These are phyloP conservation scores for Pseudomyrmex gracilis DNA, from an alignment of 1,140 invertebrate species.

Conservation along the genomic window DNA sequence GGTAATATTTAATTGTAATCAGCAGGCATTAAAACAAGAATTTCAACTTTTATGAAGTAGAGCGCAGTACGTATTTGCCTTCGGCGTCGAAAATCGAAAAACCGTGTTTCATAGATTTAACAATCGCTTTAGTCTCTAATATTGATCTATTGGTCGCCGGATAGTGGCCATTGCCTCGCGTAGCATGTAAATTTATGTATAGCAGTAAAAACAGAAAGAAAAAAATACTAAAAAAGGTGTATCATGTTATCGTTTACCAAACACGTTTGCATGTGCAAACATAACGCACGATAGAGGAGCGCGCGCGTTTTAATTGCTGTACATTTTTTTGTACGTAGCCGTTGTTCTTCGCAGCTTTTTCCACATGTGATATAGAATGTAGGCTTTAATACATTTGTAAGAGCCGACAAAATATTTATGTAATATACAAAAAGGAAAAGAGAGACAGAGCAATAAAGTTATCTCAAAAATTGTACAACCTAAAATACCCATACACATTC, in stretches of 20 bases:
- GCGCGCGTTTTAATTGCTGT: slow-evolving; percentile 36
- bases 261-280: slow-evolving; percentile 39
- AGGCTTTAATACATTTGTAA: slow-evolving; percentile 58
- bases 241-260: slow-evolving; percentile 8
- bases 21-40: slow-evolving; percentile 8
- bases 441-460: slow-evolving; percentile 34
- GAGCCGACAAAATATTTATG: slow-evolving; percentile 59
- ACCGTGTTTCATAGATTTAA: slow-evolving; percentile 43
- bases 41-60: slow-evolving; percentile 25
- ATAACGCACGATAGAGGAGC: neutral
- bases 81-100: neutral
- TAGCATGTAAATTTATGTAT: slow-evolving; percentile 55
- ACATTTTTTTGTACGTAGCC: slow-evolving; percentile 62
- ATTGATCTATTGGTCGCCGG: slow-evolving; percentile 43
- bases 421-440: slow-evolving; percentile 31
- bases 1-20: slow-evolving; percentile 24
- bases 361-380: slow-evolving; percentile 71
- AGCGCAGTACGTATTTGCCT: slow-evolving; percentile 55
- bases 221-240: neutral
- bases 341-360: slow-evolving; percentile 69
- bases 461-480: slow-evolving; percentile 23
- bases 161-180: slow-evolving; percentile 19
- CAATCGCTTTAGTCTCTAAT: slow-evolving; percentile 55
- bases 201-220: slow-evolving; percentile 47
- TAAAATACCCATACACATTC: slow-evolving; percentile 13